Base-by-base conservation (phyloP, 1,140 invertebrate species). In the Hestina assimilis region DNA sequence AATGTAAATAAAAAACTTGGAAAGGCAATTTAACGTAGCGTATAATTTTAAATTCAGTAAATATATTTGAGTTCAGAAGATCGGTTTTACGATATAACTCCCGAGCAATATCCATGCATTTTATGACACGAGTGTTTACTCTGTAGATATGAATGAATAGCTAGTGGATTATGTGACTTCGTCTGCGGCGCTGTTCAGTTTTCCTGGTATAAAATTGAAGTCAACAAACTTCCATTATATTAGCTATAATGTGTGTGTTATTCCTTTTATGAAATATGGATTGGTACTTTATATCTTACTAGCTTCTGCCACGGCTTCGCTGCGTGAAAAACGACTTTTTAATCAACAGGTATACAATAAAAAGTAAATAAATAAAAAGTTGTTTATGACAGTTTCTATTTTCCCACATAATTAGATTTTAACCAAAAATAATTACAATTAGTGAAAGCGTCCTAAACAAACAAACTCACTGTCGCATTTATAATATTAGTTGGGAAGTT, bases 11-110 rank as follows among this genome's bases (percentile, higher is more conserved):
- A 9, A 11, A 7, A 26, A n/a, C 17, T 17, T 14, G 5, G 14
- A 26, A 45, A 45, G 4, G 21, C 11, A 8, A 45, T 8, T 45
- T 50, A 15, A 14, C 31, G 9, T 3, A 35, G 31, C 31, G 7
- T 14, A 33, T 11, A 11, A 58, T 57, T 57, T 52, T 29, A 63
- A 63, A 52, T 45, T 47, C 33, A 41, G 48, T 53, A 21, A 48
- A 58, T 54, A 54, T 58, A 58, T 58, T 58, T 50, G 26, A 40
- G 51, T 55, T 42, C 59, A 43, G 28, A 40, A 29, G 51, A 63
- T 53, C 43, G 40, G 40, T 63, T 63, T 63, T 57, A 58, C 48
- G 48, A 29, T 38, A 45, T 54, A 17, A 53, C 41, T 48, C 28
- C 42, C 35, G 45, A 43, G 45, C 43, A 29, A 26, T 51, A 51